Conservation (phyloP, 2,888 invertebrate genomes). For the Nomada ferruginata region DNA sequence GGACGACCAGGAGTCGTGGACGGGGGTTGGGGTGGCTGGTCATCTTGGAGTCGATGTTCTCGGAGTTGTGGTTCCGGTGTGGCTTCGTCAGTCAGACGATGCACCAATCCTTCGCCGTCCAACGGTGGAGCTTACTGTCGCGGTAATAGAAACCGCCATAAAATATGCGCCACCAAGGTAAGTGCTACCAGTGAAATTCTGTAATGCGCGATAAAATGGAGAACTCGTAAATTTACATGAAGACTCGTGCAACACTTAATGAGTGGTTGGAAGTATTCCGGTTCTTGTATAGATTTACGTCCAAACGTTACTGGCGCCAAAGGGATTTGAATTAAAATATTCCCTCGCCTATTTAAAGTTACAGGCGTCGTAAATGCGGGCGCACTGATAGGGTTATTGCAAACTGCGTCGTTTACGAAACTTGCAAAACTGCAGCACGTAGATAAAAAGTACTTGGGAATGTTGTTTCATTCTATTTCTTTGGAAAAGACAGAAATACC, state of each 20-base stretch:
- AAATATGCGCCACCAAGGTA: slow-evolving; percentile 85
- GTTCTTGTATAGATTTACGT: no score
- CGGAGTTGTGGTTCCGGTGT: slow-evolving; percentile 84
- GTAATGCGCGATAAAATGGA: neutral
- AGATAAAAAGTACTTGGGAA: no score
- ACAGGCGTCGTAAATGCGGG: no score
- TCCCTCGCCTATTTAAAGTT: no score
- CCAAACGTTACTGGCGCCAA: no score
- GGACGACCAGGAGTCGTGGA: slow-evolving; percentile 85
- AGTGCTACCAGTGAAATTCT: neutral
- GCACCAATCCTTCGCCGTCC: slow-evolving; percentile 85
- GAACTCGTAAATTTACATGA: neutral
- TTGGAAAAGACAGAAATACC: no score
- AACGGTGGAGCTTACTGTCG: slow-evolving; percentile 86
- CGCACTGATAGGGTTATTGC: no score
- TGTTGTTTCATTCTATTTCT: neutral
- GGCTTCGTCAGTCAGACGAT: slow-evolving; percentile 83
- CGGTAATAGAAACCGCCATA: slow-evolving; percentile 85
- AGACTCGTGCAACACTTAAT: no score
- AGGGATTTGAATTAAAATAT: no score
- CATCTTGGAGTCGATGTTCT: slow-evolving; percentile 83
- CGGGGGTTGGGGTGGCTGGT: slow-evolving; percentile 86
- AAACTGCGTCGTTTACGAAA: no score
- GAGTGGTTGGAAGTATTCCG: no score
- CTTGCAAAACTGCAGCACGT: no score